Evolutionary conservation across 2,113 vertebrate species (phyloP), one percentile per base, ranked within the genome.

Genomic region (Loxodonta africana): DNA sequence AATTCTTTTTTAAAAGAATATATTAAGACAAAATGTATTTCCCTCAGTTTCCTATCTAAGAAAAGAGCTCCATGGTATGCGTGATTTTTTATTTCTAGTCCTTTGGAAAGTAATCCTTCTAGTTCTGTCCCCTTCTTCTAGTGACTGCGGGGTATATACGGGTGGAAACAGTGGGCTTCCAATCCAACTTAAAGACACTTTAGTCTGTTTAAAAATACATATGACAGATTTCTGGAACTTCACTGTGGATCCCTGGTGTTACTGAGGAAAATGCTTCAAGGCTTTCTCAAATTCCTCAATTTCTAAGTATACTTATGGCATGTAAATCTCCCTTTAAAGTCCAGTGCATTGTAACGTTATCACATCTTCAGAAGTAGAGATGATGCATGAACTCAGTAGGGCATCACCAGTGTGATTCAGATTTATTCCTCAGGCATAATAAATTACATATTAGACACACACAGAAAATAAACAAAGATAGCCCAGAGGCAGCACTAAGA

Each of bases 11-110:
- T 80, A 90, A 57, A 83, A 83, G 71, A 84, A 62, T 62, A 74
- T 80, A 88, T 84, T 96, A 71, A 33, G 21, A 63, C 28, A 95
- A 85, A 96, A 62, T 90, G 63, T 63, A 60, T 91, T 91, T 91
- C 30, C 53, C 74, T 93, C 85, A 76, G 10, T 87, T 78, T 57
- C 9, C n/a, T 85, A 3, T 87, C 83, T 62, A 46, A 67, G 90
- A 78, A 41, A 93, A 93, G 12, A 91, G 26, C 28, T 83, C 65
- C 15, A 73, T 60, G 53, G 2, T 73, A 41, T 91, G 14, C 60
- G 41, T 57, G 30, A 91, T 94, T 94, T 57, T 91, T 95, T 90
- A 63, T 91, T 95, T 90, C 37, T 90, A 65, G 81, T 76, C 62
- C 25, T 15, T 33, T 41, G 9, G 4, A 2, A 6, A 69, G 20